Percentiles rank a stretch among this genome's conserved stretches.
Conservation (phyloP, 2,113 vertebrate genomes). For the Grammomys dolichurus region DNA sequence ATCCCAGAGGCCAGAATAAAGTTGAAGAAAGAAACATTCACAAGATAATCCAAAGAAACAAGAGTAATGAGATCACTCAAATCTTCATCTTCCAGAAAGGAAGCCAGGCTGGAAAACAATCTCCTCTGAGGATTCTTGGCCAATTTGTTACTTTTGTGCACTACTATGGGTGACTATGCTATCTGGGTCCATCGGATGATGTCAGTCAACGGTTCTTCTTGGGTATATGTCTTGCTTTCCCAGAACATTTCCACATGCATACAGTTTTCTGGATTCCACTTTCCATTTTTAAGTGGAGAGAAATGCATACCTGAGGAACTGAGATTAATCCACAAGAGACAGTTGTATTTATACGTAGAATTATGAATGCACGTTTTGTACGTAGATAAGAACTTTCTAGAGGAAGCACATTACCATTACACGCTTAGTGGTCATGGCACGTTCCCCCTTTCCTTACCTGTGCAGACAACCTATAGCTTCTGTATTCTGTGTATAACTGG, state of each 20-base stretch:
- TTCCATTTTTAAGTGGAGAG: slow-evolving; percentile 25
- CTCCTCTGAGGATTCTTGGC: neutral
- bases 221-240: slow-evolving; percentile 5
- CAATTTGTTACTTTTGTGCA: neutral
- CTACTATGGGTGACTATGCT: neutral
- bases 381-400: neutral
- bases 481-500: neutral
- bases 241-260: neutral
- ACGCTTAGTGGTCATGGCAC: neutral
- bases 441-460: neutral
- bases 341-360: neutral
- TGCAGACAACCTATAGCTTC: neutral
- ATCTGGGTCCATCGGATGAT: neutral
- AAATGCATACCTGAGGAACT: neutral
- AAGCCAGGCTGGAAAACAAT: neutral
- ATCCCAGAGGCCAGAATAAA: neutral
- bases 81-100: neutral
- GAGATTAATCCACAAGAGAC: neutral
- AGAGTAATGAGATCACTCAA: neutral
- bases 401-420: neutral
- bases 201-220: neutral
- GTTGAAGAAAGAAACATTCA: neutral
- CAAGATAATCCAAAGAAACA: neutral
- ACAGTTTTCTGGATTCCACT: neutral
- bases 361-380: neutral